These are phyloP conservation scores for Petrolisthes manimaculis DNA, from an alignment of 2,888 invertebrate species.

Conservation along the genomic window DNA sequence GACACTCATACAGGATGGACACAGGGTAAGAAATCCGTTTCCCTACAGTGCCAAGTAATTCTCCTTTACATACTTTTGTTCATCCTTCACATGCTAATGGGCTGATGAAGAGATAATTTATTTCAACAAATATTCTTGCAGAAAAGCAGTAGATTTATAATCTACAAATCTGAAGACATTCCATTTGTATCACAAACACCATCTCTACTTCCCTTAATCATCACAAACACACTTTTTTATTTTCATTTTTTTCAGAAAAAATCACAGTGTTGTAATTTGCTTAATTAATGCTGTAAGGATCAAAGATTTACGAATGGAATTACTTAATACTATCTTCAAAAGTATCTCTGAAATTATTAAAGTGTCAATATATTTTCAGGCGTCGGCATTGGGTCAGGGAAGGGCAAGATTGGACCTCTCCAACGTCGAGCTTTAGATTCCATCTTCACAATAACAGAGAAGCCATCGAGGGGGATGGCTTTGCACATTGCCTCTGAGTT, in stretches of 20 bases:
- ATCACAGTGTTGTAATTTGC: background rate
- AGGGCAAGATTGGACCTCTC: conserved; percentile 61
- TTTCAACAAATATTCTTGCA: no score
- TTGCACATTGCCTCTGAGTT: conserved; percentile 62
- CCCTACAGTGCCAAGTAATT: no score
- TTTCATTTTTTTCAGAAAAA: background rate
- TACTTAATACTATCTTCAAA: background rate
- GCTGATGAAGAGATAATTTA: no score
- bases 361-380: background rate
- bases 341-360: background rate
- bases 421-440: conserved; percentile 63
- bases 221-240: background rate
- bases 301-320: background rate
- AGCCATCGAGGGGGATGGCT: conserved; percentile 60
- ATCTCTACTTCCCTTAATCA: no score
- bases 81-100: no score
- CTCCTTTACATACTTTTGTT: no score
- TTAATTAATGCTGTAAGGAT: background rate
- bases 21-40: conserved; percentile 17
- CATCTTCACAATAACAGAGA: conserved; percentile 63
- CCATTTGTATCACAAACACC: no score
- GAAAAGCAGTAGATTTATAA: no score
- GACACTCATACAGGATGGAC: conserved; percentile 7
- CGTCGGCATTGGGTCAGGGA: conserved; percentile 6
- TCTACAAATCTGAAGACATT: no score